Conservation (phyloP, 2,113 vertebrate species). For the Oenanthe melanoleuca region DNA sequence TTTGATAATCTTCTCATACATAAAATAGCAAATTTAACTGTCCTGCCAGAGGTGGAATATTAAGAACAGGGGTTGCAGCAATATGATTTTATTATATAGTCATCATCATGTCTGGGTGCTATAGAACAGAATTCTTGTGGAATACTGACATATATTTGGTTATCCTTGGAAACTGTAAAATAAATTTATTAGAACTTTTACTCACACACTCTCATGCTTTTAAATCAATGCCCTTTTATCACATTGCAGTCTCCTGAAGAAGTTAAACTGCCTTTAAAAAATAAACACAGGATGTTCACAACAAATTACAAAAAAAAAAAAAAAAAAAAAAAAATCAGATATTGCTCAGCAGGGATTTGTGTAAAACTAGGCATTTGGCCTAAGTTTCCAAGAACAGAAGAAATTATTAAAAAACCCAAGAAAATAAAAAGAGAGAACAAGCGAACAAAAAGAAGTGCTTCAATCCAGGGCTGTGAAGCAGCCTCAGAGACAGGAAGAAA, state of each 20-base stretch:
- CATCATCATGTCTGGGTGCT: background rate
- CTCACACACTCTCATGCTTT: background rate
- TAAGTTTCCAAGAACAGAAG: background rate
- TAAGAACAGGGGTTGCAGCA: background rate
- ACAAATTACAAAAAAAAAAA: background rate
- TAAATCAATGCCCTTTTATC: background rate
- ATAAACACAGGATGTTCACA: background rate
- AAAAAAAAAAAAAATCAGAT: background rate
- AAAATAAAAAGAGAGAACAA: background rate
- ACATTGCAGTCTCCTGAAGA: background rate
- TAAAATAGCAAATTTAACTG: background rate
- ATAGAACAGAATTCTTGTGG: background rate
- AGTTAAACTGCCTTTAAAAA: background rate
- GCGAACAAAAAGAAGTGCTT: background rate
- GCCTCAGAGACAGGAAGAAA: background rate
- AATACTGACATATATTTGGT: background rate
- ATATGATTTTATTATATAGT: background rate
- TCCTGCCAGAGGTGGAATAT: background rate
- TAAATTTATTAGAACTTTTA: background rate
- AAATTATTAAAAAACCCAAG: background rate
- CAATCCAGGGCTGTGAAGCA: background rate
- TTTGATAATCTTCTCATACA: background rate
- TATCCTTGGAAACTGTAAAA: background rate
- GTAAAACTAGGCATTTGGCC: background rate
- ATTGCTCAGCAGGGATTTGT: background rate